Conservation (phyloP, 2,113 vertebrate species). For the Rhea pennata region DNA sequence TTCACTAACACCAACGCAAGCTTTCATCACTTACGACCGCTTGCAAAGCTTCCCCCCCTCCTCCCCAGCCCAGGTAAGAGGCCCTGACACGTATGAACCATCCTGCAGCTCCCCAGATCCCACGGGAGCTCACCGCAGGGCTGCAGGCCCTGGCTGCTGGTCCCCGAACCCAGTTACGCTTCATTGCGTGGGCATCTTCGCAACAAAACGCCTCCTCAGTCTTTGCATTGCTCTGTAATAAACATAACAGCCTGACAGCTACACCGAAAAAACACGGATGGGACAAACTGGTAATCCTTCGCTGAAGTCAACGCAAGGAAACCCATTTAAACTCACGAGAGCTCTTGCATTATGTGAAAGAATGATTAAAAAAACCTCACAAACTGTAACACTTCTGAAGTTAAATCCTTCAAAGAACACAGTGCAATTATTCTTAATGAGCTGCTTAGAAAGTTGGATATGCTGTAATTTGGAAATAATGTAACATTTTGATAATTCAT, state of each 20-base stretch:
- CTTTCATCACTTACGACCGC: rapidly evolving
- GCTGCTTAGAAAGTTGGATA: background rate
- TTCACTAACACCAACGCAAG: background rate
- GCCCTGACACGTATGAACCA: too few species aligned
- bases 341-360: background rate
- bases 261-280: rapidly evolving
- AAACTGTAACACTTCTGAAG: background rate
- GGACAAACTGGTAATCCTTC: background rate
- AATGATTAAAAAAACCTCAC: background rate
- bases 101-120: too few species aligned
- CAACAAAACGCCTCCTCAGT: background rate
- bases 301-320: background rate
- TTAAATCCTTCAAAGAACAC: constrained; percentile 6
- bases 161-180: background rate
- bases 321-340: background rate
- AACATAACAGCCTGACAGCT: background rate
- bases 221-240: background rate
- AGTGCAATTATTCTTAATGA: constrained; percentile 3
- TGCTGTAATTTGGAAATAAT: constrained; percentile 38
- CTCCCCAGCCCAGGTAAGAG: background rate
- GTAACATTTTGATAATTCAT: constrained; percentile 21
- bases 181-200: background rate
- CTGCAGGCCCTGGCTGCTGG: background rate
- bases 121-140: rapidly evolving
- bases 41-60: background rate